phyloP scores from a whole-genome alignment of 2,888 invertebrate genomes.

The Amblyteles armatorius region DNA sequence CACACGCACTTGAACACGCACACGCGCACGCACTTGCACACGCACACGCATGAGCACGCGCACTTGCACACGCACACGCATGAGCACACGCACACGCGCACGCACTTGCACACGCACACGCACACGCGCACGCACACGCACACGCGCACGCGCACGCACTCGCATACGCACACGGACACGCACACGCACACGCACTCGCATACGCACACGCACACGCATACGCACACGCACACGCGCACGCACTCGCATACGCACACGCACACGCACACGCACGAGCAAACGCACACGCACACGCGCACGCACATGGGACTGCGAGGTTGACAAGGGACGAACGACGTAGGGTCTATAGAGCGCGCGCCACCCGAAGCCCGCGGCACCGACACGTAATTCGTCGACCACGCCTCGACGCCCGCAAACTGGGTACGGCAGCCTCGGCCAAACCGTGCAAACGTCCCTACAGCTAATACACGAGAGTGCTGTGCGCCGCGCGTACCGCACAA shows the following conservation, averaged over 20 bases:
- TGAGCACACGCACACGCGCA: neutral
- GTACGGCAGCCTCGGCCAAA: constrained; percentile 60
- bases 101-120: neutral
- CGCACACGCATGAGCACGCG: neutral
- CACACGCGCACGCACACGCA: neutral
- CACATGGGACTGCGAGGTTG: neutral
- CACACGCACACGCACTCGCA: no score
- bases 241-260: neutral
- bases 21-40: neutral
- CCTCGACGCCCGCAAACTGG: constrained; percentile 72
- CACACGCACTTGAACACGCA: neutral
- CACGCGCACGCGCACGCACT: neutral
- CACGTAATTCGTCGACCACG: constrained; percentile 76
- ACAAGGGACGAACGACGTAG: constrained; percentile 38
- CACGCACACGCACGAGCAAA: neutral
- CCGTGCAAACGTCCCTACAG: constrained; percentile 63
- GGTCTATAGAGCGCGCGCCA: constrained; percentile 38
- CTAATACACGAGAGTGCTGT: constrained; percentile 64
- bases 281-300: neutral
- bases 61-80: neutral
- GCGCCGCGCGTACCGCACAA: constrained; percentile 58
- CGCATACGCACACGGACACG: no score
- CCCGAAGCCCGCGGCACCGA: constrained; percentile 64
- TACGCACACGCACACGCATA: neutral
- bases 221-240: neutral